Conservation (phyloP, 1,140 invertebrate species). For the Drosophila fuyamai region DNA sequence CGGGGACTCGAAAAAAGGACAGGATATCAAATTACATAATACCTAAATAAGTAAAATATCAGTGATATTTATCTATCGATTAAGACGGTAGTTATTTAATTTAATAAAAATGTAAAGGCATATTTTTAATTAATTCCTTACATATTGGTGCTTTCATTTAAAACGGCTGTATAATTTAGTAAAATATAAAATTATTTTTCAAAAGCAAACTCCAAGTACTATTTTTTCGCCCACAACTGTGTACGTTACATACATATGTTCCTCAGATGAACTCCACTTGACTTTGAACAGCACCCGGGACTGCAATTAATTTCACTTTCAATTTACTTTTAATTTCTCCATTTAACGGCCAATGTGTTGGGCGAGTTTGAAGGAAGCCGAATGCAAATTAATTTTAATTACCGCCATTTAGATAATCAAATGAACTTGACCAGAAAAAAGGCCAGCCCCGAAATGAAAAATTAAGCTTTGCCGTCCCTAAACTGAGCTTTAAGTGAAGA, state of each 20-base stretch:
- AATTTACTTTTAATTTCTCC: slow-evolving; percentile 76
- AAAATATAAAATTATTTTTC: no score
- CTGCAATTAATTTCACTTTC: slow-evolving; percentile 84
- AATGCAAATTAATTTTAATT: slow-evolving; percentile 83
- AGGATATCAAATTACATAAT: no score
- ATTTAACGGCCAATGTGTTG: slow-evolving; percentile 68
- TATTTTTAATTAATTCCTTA: no score
- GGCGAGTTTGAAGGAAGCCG: slow-evolving; percentile 13
- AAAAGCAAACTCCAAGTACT: neutral
- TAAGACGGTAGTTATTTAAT: no score
- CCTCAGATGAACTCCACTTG: slow-evolving; percentile 39
- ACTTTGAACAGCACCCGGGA: slow-evolving; percentile 49
- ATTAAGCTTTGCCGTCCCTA: neutral
- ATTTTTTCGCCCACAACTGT: neutral
- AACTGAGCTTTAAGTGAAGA: neutral
- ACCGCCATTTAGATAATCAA: slow-evolving; percentile 80
- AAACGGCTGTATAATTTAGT: no score
- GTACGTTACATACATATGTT: neutral
- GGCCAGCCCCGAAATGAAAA: slow-evolving; percentile 6
- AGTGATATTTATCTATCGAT: no score
- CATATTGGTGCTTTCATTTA: no score
- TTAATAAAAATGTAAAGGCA: no score
- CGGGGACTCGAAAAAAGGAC: no score
- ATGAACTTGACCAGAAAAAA: slow-evolving; percentile 62
- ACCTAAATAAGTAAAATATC: no score